Evolutionary conservation across 2,113 vertebrate genomes (phyloP).

Genomic region (Gymnogyps californianus): DNA sequence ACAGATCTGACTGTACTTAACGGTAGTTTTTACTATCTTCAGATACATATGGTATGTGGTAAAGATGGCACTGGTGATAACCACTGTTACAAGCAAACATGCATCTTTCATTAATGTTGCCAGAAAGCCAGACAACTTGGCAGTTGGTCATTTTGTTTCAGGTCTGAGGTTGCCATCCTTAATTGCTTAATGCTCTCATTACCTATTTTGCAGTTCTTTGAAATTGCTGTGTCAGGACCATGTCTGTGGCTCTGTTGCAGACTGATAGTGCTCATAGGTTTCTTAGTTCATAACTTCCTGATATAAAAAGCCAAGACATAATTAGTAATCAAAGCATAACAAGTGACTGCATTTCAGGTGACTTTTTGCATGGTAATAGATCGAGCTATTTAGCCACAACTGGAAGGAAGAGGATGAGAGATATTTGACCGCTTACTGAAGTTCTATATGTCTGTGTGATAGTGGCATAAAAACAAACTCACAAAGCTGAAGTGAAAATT

Average conservation of each 20-base stretch:
- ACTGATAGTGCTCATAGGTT: background rate
- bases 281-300: background rate
- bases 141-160: background rate
- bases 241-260: background rate
- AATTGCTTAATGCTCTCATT: background rate
- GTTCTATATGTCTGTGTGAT: background rate
- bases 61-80: background rate
- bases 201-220: background rate
- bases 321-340: background rate
- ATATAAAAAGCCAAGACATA: background rate
- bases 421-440: background rate
- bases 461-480: background rate
- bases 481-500: background rate
- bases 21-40: background rate
- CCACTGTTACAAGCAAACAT: background rate
- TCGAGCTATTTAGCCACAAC: background rate
- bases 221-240: background rate
- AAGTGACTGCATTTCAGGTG: background rate
- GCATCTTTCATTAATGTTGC: background rate
- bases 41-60: background rate
- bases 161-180: background rate
- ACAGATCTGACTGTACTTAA: background rate
- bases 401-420: background rate
- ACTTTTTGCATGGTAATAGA: background rate
- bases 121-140: background rate